Evolutionary conservation across 2,888 invertebrate species (phyloP).

Genomic region (Stegana nigrithorax): DNA sequence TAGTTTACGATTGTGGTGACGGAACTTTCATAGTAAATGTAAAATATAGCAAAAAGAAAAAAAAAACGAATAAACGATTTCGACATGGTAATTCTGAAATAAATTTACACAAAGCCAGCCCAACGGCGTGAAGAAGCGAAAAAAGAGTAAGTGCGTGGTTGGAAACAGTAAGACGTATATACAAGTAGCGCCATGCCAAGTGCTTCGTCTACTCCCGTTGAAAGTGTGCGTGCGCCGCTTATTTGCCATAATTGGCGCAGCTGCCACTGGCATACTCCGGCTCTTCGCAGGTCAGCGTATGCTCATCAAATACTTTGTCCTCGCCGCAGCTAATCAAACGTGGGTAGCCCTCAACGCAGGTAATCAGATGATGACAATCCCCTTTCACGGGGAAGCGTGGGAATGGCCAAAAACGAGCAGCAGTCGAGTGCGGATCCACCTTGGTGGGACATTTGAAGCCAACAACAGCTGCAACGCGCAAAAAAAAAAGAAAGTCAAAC

Average conservation of each 20-base stretch:
- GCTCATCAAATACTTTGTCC: slow-evolving; percentile 87
- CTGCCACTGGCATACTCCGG: slow-evolving; percentile 63
- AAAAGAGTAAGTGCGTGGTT: too few relatives aligned
- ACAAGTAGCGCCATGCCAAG: slow-evolving; percentile 29
- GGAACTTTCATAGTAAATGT: too few relatives aligned
- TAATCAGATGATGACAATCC: slow-evolving; percentile 87
- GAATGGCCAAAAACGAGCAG: slow-evolving; percentile 92
- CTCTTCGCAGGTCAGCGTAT: slow-evolving; percentile 84
- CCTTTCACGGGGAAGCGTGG: slow-evolving; percentile 90
- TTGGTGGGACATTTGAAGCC: slow-evolving; percentile 93
- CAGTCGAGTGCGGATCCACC: slow-evolving; percentile 81
- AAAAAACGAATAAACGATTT: background rate
- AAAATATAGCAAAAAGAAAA: background rate
- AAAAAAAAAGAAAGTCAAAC: slow-evolving; percentile 27
- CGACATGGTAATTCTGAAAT: slow-evolving; percentile 13
- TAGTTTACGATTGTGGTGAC: too few relatives aligned
- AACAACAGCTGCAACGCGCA: slow-evolving; percentile 78
- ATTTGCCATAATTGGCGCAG: slow-evolving; percentile 63
- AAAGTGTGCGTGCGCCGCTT: slow-evolving; percentile 20
- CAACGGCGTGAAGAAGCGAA: background rate
- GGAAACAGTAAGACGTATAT: too few relatives aligned
- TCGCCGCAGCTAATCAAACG: slow-evolving; percentile 89
- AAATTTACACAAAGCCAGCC: slow-evolving; percentile 23
- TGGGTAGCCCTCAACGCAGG: slow-evolving; percentile 91
- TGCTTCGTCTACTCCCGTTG: background rate